These are phyloP conservation scores for Pogonognathellus flavescens DNA, from an alignment of 1,140 invertebrate genomes.

Conservation along the genomic window DNA sequence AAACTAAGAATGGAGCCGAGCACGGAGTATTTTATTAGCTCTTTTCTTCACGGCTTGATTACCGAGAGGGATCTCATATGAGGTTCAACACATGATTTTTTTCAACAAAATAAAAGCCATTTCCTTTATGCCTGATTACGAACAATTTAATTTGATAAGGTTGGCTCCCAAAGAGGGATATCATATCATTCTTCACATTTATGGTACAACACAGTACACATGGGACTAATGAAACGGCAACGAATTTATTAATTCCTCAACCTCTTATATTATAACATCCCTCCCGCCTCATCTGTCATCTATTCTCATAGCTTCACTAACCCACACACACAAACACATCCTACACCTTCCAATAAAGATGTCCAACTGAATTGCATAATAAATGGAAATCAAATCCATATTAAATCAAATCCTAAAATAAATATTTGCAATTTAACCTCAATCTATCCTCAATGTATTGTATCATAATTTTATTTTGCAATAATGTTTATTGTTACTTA, in stretches of 20 bases:
- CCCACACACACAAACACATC: not conserved
- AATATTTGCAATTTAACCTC: no score
- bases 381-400: no score
- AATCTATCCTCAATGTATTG: no score
- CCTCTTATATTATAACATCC: slow-evolving; percentile 45
- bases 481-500: no score
- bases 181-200: slow-evolving; percentile 67
- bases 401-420: no score
- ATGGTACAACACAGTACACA: slow-evolving; percentile 67
- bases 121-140: slow-evolving; percentile 64
- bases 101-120: slow-evolving; percentile 62
- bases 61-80: slow-evolving; percentile 54
- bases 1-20: slow-evolving; percentile 43
- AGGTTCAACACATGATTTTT: slow-evolving; percentile 59
- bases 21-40: slow-evolving; percentile 54
- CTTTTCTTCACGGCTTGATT: slow-evolving; percentile 64
- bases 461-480: no score
- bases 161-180: slow-evolving; percentile 62
- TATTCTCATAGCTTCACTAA: slow-evolving; percentile 58
- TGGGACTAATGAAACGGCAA: slow-evolving; percentile 67
- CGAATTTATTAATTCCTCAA: slow-evolving; percentile 67
- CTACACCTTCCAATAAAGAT: not conserved
- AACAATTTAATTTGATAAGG: slow-evolving; percentile 67
- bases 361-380: no score
- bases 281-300: slow-evolving; percentile 64